Evolutionary conservation across 2,113 vertebrate genomes (phyloP), one percentile per base, ranked within the genome.

Genomic region (Esox niger): DNA sequence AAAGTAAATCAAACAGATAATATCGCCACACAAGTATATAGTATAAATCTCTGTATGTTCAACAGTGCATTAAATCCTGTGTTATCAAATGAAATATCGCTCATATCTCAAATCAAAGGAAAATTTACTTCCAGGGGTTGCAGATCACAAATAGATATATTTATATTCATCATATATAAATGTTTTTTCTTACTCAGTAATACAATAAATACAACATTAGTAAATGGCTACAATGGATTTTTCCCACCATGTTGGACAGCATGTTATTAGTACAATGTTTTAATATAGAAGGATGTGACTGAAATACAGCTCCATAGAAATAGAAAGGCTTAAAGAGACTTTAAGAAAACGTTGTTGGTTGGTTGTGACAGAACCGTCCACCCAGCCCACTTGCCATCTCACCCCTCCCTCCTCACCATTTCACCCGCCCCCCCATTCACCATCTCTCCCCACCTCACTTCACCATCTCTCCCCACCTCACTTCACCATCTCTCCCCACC

Each of bases 191-290:
- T 85, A 88, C 82, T 85, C 72, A 43, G 84, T 86, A 89, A 87
- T 88, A 90, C 89, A 90, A 89, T 90, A 88, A 82, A 88, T 90
- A 89, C 88, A 89, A 90, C 87, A 88, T 90, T 90, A 89, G 86
- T 90, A 89, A 88, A 90, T 87, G 88, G 87, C 87, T 86, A 90
- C 87, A 88, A 80, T 77, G 85, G 75, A 90, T 87, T 62, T 89
- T 78, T 43, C 38, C 32, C 59, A 86, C 79, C 86, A 84, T 89
- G 89, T 86, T 84, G 78, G 79, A 85, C 79, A 82, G 88, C 86
- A 89, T 91, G 88, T 87, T 84, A 88, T 89, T 88, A 90, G 82
- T 89, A 90, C 84, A 90, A 89, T 55, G 86, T 89, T 86, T 87
- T 87, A 88, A 88, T 91, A 88, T 84, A 88, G 82, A 90, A 87